A percentile compares a stretch with the other conserved stretches of the same genome.
Evolutionary conservation across 2,113 vertebrate genomes (phyloP).

Genomic region (Amphilophus citrinellus): DNA sequence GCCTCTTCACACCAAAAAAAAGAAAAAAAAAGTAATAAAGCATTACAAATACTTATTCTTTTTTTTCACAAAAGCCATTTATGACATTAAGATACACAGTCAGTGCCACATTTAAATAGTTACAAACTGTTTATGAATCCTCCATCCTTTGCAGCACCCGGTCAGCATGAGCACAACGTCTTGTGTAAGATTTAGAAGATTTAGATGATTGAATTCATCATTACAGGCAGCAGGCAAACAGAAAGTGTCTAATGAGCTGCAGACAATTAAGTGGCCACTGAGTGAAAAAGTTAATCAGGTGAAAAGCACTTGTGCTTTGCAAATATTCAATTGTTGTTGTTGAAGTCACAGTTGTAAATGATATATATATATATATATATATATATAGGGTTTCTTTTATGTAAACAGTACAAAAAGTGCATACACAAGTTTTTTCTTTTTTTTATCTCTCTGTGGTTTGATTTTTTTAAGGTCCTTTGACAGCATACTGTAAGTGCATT

Average conservation of each 20-base stretch:
- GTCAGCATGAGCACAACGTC: constrained; percentile 11
- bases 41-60: background rate
- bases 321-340: constrained; percentile 19
- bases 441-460: background rate
- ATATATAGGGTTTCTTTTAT: constrained; percentile 1
- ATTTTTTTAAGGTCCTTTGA: background rate
- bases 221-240: constrained; percentile 9
- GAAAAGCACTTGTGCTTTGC: constrained; percentile 52
- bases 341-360: constrained; percentile 14
- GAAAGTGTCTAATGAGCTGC: constrained; percentile 19
- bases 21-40: background rate
- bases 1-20: constrained; percentile 2
- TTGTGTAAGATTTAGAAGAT: constrained; percentile 12
- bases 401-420: constrained; percentile 23
- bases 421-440: background rate
- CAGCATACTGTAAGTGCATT: constrained; percentile 35
- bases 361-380: background rate
- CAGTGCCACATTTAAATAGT: constrained; percentile 23
- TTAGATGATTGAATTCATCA: constrained; percentile 7
- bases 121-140: constrained; percentile 15
- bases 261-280: constrained; percentile 10
- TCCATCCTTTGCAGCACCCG: constrained; percentile 21
- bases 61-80: constrained; percentile 26
- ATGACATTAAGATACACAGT: constrained; percentile 32
- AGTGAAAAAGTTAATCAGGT: constrained; percentile 37